Base-by-base conservation (phyloP, 2,797 vertebrate genomes). In the Xenopus petersii region DNA sequence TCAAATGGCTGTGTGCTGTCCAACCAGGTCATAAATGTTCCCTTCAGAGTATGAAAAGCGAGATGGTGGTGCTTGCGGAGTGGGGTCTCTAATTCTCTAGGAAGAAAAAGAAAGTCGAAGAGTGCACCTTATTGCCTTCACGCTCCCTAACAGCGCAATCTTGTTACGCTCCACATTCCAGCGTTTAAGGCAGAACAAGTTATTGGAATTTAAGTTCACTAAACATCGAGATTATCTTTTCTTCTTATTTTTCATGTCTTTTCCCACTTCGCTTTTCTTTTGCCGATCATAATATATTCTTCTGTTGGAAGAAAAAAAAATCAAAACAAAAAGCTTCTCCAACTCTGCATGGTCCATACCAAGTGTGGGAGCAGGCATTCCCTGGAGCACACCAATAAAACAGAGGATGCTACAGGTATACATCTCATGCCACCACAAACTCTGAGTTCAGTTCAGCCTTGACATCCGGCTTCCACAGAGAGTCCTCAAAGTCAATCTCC, bases 381-480 rank as follows among this genome's bases (percentile, higher is more conserved):
- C 54, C 46, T 16, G 21, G 49, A 68, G 33, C 47, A 63, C 61
- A 63, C 61, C 54, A 56, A 68, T 17, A 54, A 77, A 67, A 55
- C 56, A 47, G 13, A 65, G 61, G 26, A 65, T 51, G 49, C 49
- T 51, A 51, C 49, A 10, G 15, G 33, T 17, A 75, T 12, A 49
- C 64, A 56, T 16, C 69, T 89, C 90, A 98, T 85, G 96, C 97
- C 94, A 99, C 94, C 75, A 99, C 94, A 10, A 95, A 98, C 85
- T 98, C 97, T 0, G 96, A 94, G 88, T 98, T 98, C 86, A 99
- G 86, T 87, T 99, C 97, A 0, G 97, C 94, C 86, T 98, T 98
- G 82, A 98, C 97, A 71, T 98, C 96, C 0, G 96, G 95, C 83
- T 98, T 98, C 97, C 96, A 98, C 70, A 98, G 93, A 0, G 96